Base-by-base conservation (phyloP, 2,888 invertebrate species). In the Macrosiphum euphorbiae region DNA sequence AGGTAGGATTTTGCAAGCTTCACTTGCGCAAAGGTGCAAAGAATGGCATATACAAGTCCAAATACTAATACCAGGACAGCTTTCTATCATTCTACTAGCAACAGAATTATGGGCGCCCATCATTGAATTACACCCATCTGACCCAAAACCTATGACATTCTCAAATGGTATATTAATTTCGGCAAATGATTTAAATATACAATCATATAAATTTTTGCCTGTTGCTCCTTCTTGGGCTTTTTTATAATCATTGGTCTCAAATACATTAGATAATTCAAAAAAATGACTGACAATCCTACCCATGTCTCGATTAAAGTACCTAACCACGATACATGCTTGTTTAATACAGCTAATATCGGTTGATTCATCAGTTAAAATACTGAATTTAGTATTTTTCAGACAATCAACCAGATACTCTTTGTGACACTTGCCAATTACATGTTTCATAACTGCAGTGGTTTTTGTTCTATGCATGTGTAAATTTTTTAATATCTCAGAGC, bases 1-100 rank as follows among this genome's bases (percentile, higher is more conserved):
- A n/a, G 95, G 95, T 7, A 96, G 94, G 26, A 20, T 13, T 11
- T 93, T 88, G 28, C 78, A 50, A 0, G 94, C 94, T 88, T 93
- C 91, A 52, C 92, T 94, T 20, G 92, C 92, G 85, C 94, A 94
- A 35, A 94, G 50, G 24, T 91, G 91, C 24, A 94, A 28, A 0
- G 93, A 93, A 10, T 93, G 93, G 28, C 93, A 93, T 11, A 93
- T 55, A 16, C 90, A 93, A 28, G 86, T 88, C 88, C 86, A 61
- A 5, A 92, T 88, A 3, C 35, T 61, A 8, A 92, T 88, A 78
- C 94, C 94, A n/a, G 90, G 94, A 47, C 26, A 90, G 35, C 35
- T 61, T 61, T 90, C 13, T 26, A 24, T 52, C 67, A 94, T 89
- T 35, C 94, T 13, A 26, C 55, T 85, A 4, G 84, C 94, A 8